Evolutionary conservation across 2,888 invertebrate genomes (phyloP).

Genomic region (Odontocerum albicorne): DNA sequence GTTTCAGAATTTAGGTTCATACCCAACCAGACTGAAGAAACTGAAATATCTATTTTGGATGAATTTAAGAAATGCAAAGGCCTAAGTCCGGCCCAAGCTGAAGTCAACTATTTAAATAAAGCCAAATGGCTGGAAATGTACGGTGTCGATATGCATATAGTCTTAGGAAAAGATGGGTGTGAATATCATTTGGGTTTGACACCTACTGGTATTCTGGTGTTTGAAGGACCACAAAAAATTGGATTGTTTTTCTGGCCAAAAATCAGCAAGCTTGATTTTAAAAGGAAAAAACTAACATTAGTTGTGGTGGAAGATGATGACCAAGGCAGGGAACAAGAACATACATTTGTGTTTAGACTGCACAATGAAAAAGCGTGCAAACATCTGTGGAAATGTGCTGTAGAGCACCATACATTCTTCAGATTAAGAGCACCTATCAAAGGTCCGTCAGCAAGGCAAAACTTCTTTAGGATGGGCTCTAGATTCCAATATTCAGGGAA

Average conservation of each 20-base stretch:
- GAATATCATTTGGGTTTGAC: conserved; percentile 96
- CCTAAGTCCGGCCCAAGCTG: conserved; percentile 92
- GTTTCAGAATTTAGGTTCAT: conserved; percentile 98
- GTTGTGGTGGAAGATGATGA: conserved; percentile 99
- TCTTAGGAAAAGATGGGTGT: conserved; percentile 94
- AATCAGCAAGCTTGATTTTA: conserved; percentile 96
- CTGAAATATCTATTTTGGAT: conserved; percentile 93
- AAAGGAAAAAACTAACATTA: conserved; percentile 94
- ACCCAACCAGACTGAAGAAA: conserved; percentile 93
- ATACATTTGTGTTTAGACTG: conserved; percentile 96
- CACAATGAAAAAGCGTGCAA: conserved; percentile 98
- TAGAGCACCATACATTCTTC: conserved; percentile 99
- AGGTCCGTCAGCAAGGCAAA: conserved; percentile 86
- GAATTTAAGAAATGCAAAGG: conserved; percentile 87
- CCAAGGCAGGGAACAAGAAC: conserved; percentile 94
- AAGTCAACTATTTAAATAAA: conserved; percentile 92
- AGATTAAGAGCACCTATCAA: conserved; percentile 87
- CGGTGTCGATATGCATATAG: conserved; percentile 98
- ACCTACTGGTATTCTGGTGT: conserved; percentile 97
- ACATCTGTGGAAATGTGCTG: conserved; percentile 99
- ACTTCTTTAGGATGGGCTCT: conserved; percentile 98
- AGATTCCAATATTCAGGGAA: conserved; percentile 92
- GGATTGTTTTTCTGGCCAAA: conserved; percentile 99
- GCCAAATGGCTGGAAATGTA: conserved; percentile 98
- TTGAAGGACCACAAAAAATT: conserved; percentile 95